Conservation (phyloP, 1,140 invertebrate genomes). For the Polypedilum pembai region DNA sequence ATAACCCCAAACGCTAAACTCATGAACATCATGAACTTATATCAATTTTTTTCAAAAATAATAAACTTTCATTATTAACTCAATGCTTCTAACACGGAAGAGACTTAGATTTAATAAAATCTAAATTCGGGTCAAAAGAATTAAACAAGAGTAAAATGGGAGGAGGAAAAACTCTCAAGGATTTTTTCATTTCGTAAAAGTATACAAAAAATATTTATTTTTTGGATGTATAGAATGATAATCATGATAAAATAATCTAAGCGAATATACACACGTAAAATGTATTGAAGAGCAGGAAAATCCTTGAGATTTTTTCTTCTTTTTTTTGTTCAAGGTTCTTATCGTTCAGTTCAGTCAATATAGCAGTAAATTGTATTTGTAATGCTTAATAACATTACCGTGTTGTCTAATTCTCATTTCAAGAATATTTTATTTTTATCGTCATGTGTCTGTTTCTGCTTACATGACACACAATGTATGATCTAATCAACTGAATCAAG, state of each 20-base stretch:
- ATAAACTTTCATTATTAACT: conserved; percentile 6
- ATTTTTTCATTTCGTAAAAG: background rate
- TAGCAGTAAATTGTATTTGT: background rate
- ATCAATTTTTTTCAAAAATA: background rate
- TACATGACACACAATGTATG: too few species aligned
- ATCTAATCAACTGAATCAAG: too few species aligned
- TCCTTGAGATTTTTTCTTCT: background rate
- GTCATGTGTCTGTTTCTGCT: too few species aligned
- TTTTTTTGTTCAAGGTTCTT: background rate
- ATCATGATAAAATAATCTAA: too few species aligned
- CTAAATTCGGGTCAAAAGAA: conserved; percentile 6
- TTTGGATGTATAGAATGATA: too few species aligned
- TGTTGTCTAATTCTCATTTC: background rate
- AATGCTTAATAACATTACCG: background rate
- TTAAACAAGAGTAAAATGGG: background rate
- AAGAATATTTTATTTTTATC: too few species aligned
- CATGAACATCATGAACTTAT: background rate
- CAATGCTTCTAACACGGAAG: background rate
- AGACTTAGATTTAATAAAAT: background rate
- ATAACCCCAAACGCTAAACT: background rate
- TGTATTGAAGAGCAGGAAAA: background rate
- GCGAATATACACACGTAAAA: too few species aligned
- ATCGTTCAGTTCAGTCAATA: background rate
- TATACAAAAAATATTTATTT: background rate
- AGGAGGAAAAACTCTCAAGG: background rate